A percentile compares a stretch with the other conserved stretches of the same genome.
These are phyloP conservation scores for Cyrtodaria siliqua DNA, from an alignment of 2,888 invertebrate species.

Conservation along the genomic window DNA sequence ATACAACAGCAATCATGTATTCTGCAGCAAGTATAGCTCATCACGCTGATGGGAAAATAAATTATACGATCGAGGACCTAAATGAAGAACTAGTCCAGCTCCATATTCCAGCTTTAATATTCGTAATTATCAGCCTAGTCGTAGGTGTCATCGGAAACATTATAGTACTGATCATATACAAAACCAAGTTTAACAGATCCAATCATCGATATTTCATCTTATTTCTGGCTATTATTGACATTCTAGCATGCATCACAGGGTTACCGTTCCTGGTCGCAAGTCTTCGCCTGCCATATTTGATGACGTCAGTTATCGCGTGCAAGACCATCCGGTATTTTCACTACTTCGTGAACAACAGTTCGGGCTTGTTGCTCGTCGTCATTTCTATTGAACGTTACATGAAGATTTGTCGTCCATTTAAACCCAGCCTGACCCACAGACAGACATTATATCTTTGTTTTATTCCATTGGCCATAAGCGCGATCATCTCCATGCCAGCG, in stretches of 20 bases:
- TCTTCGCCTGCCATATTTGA: conserved; percentile 65
- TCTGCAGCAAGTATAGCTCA: conserved; percentile 13
- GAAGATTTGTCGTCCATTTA: conserved; percentile 66
- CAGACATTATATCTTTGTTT: conserved; percentile 46
- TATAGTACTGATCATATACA: conserved; percentile 62
- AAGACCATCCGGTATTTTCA: conserved; percentile 49
- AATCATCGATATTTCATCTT: conserved; percentile 66
- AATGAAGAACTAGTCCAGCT: conserved; percentile 50
- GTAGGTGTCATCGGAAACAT: conserved; percentile 59
- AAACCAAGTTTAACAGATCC: conserved; percentile 50
- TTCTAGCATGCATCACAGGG: conserved; percentile 56
- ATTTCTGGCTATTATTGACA: conserved; percentile 62
- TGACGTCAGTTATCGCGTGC: conserved; percentile 58
- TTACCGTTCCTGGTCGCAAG: conserved; percentile 66
- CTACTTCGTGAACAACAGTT: conserved; percentile 63
- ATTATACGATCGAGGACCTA: conserved; percentile 42
- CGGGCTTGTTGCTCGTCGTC: conserved; percentile 62
- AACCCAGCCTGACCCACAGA: conserved; percentile 51
- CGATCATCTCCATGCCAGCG: conserved; percentile 40
- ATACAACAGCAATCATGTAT: conserved; percentile 16
- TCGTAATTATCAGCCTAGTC: conserved; percentile 47
- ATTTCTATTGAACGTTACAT: conserved; percentile 64
- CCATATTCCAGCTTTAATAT: conserved; percentile 58
- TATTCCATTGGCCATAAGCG: conserved; percentile 40
- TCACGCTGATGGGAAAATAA: conserved; percentile 4